phyloP scores from a whole-genome alignment of 2,797 vertebrate genomes.

The Peromyscus melanophrys region DNA sequence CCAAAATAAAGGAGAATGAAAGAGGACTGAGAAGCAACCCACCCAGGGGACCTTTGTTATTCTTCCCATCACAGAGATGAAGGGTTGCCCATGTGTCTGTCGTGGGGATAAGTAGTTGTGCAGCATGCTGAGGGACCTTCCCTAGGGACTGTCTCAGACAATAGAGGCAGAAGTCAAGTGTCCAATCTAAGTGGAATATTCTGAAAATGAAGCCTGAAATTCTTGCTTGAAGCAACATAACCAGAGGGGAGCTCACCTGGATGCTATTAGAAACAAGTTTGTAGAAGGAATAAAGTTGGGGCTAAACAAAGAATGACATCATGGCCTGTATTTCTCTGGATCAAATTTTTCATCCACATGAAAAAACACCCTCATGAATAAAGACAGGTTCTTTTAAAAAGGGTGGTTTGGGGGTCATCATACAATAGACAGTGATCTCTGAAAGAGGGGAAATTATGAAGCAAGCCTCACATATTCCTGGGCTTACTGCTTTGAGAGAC shows the following conservation, averaged over 20 bases:
- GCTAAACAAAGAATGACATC: not conserved
- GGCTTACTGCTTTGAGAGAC: not conserved
- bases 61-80: not conserved
- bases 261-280: not conserved
- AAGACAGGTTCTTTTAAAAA: not conserved
- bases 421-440: not conserved
- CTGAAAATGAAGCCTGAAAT: not conserved
- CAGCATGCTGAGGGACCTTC: not conserved
- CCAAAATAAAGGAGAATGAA: slow-evolving; percentile 41
- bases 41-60: not conserved
- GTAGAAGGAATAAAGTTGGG: not conserved
- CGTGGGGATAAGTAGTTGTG: not conserved
- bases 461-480: not conserved
- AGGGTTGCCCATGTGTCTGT: not conserved
- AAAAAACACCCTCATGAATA: not conserved
- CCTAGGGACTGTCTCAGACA: not conserved
- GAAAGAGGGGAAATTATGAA: not conserved
- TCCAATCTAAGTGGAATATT: not conserved
- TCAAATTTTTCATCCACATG: not conserved
- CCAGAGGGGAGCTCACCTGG: not conserved
- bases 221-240: not conserved
- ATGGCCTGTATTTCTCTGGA: not conserved
- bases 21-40: slow-evolving; percentile 26
- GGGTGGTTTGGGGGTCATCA: not conserved
- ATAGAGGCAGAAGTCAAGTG: not conserved